These are phyloP conservation scores for Agapornis roseicollis DNA, from an alignment of 2,113 vertebrate species.

Conservation along the genomic window DNA sequence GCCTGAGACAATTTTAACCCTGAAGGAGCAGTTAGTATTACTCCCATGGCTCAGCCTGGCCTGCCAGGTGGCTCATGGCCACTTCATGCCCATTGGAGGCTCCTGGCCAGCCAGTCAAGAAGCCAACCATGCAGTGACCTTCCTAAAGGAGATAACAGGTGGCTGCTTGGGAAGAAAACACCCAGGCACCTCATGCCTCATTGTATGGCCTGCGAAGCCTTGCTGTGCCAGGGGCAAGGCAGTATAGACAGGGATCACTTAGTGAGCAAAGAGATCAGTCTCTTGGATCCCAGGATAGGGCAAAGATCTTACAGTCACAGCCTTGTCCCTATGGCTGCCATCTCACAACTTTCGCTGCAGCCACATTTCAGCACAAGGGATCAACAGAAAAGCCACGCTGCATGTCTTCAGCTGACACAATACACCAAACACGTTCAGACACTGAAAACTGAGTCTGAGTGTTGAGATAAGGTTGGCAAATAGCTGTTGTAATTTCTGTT, in stretches of 20 bases:
- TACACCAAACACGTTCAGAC: background rate
- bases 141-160: background rate
- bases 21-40: background rate
- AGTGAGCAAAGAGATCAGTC: background rate
- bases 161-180: background rate
- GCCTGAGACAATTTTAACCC: background rate
- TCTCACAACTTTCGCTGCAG: background rate
- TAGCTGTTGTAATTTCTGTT: background rate
- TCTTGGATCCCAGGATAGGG: background rate
- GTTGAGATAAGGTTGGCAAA: background rate
- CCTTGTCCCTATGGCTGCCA: background rate
- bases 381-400: background rate
- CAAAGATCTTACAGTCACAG: background rate
- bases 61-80: background rate
- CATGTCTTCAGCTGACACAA: background rate
- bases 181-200: background rate
- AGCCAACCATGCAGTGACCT: background rate
- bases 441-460: background rate
- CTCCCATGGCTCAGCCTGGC: background rate
- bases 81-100: background rate
- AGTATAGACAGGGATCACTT: background rate
- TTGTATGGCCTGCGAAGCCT: background rate
- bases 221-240: background rate
- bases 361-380: background rate
- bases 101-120: background rate